Percentiles rank a stretch among this genome's conserved stretches.
phyloP scores from a whole-genome alignment of 2,888 invertebrate species.

The Hoplodrina ambigua region DNA sequence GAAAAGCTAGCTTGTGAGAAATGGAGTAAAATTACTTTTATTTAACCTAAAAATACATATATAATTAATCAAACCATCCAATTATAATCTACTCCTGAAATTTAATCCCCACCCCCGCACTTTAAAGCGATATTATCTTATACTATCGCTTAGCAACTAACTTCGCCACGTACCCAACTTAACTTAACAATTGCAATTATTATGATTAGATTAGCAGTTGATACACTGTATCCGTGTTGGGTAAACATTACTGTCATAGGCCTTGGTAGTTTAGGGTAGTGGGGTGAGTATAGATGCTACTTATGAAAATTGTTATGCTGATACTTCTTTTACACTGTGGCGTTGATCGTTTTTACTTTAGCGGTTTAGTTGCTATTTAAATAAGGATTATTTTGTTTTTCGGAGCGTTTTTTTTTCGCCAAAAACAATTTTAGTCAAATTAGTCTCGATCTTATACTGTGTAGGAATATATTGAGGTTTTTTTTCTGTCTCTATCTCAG shows the following conservation, averaged over 20 bases:
- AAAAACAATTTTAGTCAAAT: too few species aligned
- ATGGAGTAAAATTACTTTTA: too few species aligned
- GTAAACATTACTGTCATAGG: constrained; percentile 5
- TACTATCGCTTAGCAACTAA: constrained; percentile 27
- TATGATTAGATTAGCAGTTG: constrained; percentile 41
- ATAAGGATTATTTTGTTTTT: too few species aligned
- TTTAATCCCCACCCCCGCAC: constrained; percentile 7
- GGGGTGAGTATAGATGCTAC: neutral
- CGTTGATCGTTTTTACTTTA: too few species aligned
- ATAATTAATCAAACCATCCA: neutral
- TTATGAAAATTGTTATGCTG: neutral
- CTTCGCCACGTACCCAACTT: constrained; percentile 17
- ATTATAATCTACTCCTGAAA: neutral
- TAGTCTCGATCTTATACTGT: too few species aligned
- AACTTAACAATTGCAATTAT: constrained; percentile 42
- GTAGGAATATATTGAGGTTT: too few species aligned
- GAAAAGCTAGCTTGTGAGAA: too few species aligned
- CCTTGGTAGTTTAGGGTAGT: constrained; percentile 33
- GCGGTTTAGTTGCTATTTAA: too few species aligned
- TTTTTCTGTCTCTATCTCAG: too few species aligned
- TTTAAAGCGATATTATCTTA: constrained; percentile 11
- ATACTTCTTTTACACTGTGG: too few species aligned
- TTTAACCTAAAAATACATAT: too few species aligned
- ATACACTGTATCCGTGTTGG: constrained; percentile 35
- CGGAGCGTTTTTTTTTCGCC: too few species aligned